These are phyloP conservation scores for Miltochrista miniata DNA, from an alignment of 2,888 invertebrate genomes.

Conservation along the genomic window DNA sequence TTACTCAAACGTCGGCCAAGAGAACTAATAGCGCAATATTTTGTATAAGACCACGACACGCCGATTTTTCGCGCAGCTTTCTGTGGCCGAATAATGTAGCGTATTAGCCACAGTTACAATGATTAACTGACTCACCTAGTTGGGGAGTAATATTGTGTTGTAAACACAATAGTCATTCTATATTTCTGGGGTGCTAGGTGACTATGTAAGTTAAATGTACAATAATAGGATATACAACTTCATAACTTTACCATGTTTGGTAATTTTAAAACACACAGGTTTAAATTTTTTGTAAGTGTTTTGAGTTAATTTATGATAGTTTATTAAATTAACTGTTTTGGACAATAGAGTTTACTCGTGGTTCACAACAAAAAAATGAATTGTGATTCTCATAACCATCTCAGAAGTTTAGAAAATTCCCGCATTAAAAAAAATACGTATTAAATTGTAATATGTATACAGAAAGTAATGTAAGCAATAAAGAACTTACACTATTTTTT, in stretches of 20 bases:
- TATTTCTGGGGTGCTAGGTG: not conserved
- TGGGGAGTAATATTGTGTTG: constrained; percentile 65
- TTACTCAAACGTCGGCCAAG: constrained; percentile 16
- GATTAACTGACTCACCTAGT: constrained; percentile 73
- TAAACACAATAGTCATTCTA: constrained; percentile 44
- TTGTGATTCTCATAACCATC: too few relatives aligned
- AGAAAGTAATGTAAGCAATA: constrained; percentile 16
- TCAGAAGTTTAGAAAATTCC: too few relatives aligned
- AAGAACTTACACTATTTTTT: constrained; percentile 26
- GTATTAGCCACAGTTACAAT: constrained; percentile 79
- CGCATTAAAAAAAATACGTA: too few relatives aligned
- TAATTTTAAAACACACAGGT: too few relatives aligned
- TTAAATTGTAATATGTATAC: not conserved
- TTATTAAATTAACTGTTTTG: too few relatives aligned
- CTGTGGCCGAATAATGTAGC: constrained; percentile 74
- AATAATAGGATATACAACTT: too few relatives aligned
- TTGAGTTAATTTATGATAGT: too few relatives aligned
- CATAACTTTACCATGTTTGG: too few relatives aligned
- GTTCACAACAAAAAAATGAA: too few relatives aligned
- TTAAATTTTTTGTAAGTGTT: too few relatives aligned
- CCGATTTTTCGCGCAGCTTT: constrained; percentile 69
- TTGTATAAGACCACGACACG: constrained; percentile 65
- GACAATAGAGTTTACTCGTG: too few relatives aligned
- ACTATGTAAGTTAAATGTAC: not conserved
- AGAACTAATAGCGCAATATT: constrained; percentile 58